These are phyloP conservation scores for Chaetophractus vellerosus DNA, from an alignment of 2,797 vertebrate genomes.

Conservation along the genomic window DNA sequence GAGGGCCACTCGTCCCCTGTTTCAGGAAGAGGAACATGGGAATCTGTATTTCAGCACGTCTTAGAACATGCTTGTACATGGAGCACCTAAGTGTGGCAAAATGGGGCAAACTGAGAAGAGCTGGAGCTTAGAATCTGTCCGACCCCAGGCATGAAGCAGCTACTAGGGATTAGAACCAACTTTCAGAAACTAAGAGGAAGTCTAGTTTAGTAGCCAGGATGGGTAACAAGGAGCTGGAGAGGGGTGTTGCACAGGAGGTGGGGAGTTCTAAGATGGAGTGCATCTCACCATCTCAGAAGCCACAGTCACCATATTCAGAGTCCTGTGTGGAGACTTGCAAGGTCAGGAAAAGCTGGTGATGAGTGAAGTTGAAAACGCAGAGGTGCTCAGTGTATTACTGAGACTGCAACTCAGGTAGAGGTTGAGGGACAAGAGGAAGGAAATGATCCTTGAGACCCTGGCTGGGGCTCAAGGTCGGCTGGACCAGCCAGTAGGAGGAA, in stretches of 20 bases:
- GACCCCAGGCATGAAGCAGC: no score
- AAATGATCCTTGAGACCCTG: neutral
- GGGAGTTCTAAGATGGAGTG: neutral
- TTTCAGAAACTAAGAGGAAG: neutral
- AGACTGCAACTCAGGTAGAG: neutral
- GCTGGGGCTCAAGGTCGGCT: neutral
- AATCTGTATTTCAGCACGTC: neutral
- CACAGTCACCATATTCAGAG: neutral
- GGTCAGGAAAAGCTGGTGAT: neutral
- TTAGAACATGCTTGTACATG: neutral
- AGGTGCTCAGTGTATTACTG: neutral
- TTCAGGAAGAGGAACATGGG: neutral
- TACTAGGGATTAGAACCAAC: neutral
- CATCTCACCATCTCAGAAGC: neutral
- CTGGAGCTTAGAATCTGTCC: neutral
- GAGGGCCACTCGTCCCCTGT: neutral
- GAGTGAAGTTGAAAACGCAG: no score
- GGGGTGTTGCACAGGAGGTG: neutral
- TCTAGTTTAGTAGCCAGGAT: neutral
- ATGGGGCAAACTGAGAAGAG: neutral
- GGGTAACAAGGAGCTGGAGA: neutral
- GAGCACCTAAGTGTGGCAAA: neutral
- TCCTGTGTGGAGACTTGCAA: neutral
- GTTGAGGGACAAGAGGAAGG: neutral
- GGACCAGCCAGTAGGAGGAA: neutral